Evolutionary conservation across 2,113 vertebrate species (phyloP).

Genomic region (Oophaga pumilio): DNA sequence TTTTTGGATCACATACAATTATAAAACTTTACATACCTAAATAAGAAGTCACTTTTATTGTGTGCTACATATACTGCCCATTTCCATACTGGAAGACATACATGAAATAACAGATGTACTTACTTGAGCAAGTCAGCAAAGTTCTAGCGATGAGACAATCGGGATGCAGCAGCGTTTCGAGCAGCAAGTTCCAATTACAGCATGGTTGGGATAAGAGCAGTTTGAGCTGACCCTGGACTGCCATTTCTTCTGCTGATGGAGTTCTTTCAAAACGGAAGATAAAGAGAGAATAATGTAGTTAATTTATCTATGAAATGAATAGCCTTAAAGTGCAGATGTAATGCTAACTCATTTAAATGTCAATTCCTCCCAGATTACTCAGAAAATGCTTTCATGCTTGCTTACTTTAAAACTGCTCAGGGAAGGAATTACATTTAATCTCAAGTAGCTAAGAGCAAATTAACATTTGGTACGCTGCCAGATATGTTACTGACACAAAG

Average conservation of each 20-base stretch:
- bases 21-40: neutral
- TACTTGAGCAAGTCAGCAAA: slow-evolving; percentile 84
- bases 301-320: slow-evolving; percentile 77
- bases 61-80: neutral
- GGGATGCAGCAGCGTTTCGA: slow-evolving; percentile 79
- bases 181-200: slow-evolving; percentile 83
- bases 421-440: slow-evolving; percentile 88
- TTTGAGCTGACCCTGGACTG: slow-evolving; percentile 80
- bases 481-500: slow-evolving; percentile 83
- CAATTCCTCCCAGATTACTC: slow-evolving; percentile 76
- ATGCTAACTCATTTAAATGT: slow-evolving; percentile 76
- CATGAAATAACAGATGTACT: slow-evolving; percentile 66
- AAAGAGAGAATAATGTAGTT: slow-evolving; percentile 71
- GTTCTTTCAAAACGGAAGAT: slow-evolving; percentile 80
- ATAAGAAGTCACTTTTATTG: neutral
- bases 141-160: slow-evolving; percentile 85
- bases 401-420: slow-evolving; percentile 78
- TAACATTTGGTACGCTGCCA: slow-evolving; percentile 84
- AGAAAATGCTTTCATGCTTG: slow-evolving; percentile 77
- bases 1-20: neutral
- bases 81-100: neutral
- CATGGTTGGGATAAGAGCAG: slow-evolving; percentile 87
- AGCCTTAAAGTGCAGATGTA: slow-evolving; percentile 74
- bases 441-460: slow-evolving; percentile 87
- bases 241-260: slow-evolving; percentile 73